These are phyloP conservation scores for Aleiodes sp. DNA, from an alignment of 1,140 invertebrate species.

Conservation along the genomic window DNA sequence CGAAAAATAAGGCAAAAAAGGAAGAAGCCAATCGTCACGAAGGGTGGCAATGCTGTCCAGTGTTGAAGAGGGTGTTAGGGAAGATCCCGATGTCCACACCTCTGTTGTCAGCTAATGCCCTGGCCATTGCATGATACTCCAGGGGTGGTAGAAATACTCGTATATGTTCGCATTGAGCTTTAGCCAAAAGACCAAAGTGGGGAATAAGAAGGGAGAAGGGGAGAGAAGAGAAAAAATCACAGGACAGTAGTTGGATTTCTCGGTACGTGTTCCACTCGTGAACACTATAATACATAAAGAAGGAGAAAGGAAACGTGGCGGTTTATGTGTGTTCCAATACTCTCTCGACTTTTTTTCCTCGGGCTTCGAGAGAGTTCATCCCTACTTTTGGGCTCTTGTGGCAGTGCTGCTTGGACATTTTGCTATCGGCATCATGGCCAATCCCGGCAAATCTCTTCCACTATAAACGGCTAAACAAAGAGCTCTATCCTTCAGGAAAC, in stretches of 20 bases:
- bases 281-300: constrained; percentile 31
- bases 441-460: constrained; percentile 65
- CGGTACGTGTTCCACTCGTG: constrained; percentile 10
- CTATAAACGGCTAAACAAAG: constrained; percentile 68
- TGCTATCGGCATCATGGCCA: constrained; percentile 54
- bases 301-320: background rate
- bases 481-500: constrained; percentile 62
- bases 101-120: constrained; percentile 63
- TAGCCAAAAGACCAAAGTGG: constrained; percentile 21
- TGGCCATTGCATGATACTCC: constrained; percentile 52
- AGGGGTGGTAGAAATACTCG: background rate
- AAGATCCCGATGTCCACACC: constrained; percentile 62
- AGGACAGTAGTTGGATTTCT: constrained; percentile 18
- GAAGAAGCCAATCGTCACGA: constrained; percentile 25
- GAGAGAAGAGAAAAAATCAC: constrained; percentile 13
- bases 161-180: constrained; percentile 1
- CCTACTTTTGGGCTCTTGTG: background rate
- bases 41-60: constrained; percentile 4
- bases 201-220: constrained; percentile 21
- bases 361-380: background rate
- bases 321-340: too few relatives aligned
- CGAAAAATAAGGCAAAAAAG: constrained; percentile 17
- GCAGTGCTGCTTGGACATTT: constrained; percentile 8
- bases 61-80: constrained; percentile 40
- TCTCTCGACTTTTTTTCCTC: too few relatives aligned